Conservation (phyloP, 2,888 invertebrate genomes). For the Nudaria mundana region DNA sequence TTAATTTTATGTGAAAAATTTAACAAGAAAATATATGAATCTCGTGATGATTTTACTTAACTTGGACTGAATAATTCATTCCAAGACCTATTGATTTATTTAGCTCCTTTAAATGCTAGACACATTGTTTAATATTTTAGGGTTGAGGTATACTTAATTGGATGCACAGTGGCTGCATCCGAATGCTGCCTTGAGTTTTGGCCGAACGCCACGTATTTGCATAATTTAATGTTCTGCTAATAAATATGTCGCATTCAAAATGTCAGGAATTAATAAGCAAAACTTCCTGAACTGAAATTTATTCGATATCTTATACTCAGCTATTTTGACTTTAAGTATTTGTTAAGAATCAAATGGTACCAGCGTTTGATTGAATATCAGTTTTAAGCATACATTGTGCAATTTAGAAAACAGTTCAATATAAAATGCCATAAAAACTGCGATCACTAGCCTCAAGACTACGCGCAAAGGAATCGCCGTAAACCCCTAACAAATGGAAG, state of each 20-base stretch:
- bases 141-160: conserved; percentile 76
- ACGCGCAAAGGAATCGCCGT: too few species aligned
- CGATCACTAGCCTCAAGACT: too few species aligned
- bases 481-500: too few species aligned
- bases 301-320: background rate
- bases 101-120: conserved; percentile 63
- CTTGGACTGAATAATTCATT: background rate
- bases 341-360: too few species aligned
- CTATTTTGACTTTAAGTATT: background rate
- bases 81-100: conserved; percentile 51
- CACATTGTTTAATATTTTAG: conserved; percentile 72
- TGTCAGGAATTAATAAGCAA: conserved; percentile 20
- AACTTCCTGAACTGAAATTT: background rate
- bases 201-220: conserved; percentile 64
- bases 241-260: conserved; percentile 49
- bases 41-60: too few species aligned
- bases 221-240: conserved; percentile 63
- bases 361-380: background rate
- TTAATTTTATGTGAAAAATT: too few species aligned
- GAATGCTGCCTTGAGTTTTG: conserved; percentile 64
- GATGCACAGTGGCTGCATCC: conserved; percentile 67
- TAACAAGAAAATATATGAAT: too few species aligned
- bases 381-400: too few species aligned
- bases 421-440: too few species aligned
- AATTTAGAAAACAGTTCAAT: too few species aligned